These are phyloP conservation scores for Idaea aversata DNA, from an alignment of 2,888 invertebrate genomes.

Conservation along the genomic window DNA sequence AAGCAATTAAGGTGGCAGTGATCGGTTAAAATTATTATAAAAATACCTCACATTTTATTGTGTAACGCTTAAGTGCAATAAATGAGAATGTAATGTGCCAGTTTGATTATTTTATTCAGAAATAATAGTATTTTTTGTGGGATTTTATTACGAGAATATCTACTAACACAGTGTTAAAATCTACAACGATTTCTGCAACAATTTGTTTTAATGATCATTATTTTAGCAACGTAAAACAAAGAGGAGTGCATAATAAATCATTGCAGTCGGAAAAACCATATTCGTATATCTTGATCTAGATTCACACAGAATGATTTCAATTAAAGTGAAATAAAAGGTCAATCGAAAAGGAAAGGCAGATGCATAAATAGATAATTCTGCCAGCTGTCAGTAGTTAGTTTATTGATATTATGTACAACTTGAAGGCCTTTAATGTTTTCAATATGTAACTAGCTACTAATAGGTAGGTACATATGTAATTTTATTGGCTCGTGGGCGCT, in stretches of 20 bases:
- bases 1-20: conserved; percentile 54
- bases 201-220: neutral
- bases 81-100: conserved; percentile 2
- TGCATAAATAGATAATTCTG: conserved; percentile 39
- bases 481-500: conserved; percentile 28
- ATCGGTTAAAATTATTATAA: conserved; percentile 44
- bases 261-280: neutral
- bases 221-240: neutral
- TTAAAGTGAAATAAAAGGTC: conserved; percentile 22
- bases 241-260: no score
- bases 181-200: neutral
- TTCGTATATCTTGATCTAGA: neutral
- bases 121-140: neutral
- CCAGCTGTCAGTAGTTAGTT: conserved; percentile 31
- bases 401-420: neutral
- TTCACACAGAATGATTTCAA: conserved; percentile 9
- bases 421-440: neutral
- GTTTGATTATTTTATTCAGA: neutral
- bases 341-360: conserved; percentile 36
- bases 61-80: conserved; percentile 4
- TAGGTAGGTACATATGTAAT: conserved; percentile 19
- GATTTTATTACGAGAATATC: neutral
- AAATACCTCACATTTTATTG: conserved; percentile 37
- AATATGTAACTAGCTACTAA: conserved; percentile 13
- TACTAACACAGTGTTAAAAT: neutral